phyloP scores from a whole-genome alignment of 2,888 invertebrate species.

The Omphaloscelis lunosa region DNA sequence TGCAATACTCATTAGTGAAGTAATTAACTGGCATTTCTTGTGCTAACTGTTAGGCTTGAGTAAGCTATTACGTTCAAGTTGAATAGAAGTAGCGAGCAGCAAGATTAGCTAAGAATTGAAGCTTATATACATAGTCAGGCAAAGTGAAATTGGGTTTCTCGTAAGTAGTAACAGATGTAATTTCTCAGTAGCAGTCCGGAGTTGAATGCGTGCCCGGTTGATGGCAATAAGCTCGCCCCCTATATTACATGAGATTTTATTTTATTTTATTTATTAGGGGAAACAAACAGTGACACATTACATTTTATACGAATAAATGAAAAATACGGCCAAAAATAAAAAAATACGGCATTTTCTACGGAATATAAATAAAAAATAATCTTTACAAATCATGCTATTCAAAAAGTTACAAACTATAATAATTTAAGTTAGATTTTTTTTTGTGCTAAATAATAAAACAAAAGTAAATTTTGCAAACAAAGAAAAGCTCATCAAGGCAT shows the following conservation, averaged over 20 bases:
- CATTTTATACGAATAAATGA: too few species aligned
- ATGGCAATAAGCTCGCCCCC: background rate
- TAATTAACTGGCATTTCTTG: conserved; percentile 4
- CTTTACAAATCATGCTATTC: too few species aligned
- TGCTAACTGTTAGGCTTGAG: conserved; percentile 18
- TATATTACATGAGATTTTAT: background rate
- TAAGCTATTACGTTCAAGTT: conserved; percentile 1
- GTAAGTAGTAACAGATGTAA: background rate
- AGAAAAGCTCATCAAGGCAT: too few species aligned
- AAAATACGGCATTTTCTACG: too few species aligned
- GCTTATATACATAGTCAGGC: background rate
- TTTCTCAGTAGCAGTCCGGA: background rate
- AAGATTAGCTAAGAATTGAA: conserved; percentile 2
- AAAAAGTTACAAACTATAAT: too few species aligned
- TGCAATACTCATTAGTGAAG: conserved; percentile 2
- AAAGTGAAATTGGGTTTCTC: background rate
- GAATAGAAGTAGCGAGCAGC: background rate
- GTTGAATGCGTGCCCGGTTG: background rate
- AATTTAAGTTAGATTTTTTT: too few species aligned
- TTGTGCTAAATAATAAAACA: too few species aligned
- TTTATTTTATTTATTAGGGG: too few species aligned
- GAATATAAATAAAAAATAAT: too few species aligned
- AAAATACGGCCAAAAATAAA: too few species aligned
- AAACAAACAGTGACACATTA: too few species aligned
- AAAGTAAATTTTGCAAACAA: too few species aligned